These are phyloP conservation scores for Actinia equina DNA, from an alignment of 64 coral and sea anemone genomes.

Conservation along the genomic window DNA sequence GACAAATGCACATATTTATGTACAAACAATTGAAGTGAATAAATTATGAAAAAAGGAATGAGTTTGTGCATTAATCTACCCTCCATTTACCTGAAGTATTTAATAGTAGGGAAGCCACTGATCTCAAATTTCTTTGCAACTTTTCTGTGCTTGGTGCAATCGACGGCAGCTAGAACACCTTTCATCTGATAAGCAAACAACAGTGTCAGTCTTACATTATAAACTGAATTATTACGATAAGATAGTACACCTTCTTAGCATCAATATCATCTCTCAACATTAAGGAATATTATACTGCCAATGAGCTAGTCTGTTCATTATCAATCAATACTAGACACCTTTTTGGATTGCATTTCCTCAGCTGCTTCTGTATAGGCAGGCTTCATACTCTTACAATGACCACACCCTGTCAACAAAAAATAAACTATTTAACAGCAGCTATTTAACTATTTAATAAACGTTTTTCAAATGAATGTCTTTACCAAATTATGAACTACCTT, in stretches of 20 bases:
- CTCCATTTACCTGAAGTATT: conserved; percentile 65
- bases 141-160: conserved; percentile 63
- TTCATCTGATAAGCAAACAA: conserved; percentile 32
- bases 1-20: no score
- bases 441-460: no score
- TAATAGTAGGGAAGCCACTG: conserved; percentile 59
- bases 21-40: no score
- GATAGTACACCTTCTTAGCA: no score
- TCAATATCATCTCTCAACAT: background rate
- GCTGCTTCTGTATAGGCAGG: conserved; percentile 62
- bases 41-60: background rate
- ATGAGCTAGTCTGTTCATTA: no score
- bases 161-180: conserved; percentile 65
- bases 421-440: background rate
- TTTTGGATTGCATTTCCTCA: conserved; percentile 41
- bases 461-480: no score
- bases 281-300: no score
- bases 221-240: background rate
- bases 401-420: conserved; percentile 42
- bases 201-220: background rate
- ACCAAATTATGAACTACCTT: no score
- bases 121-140: conserved; percentile 53
- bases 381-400: conserved; percentile 74
- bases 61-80: background rate
- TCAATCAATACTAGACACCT: conserved; percentile 16